These are phyloP conservation scores for Troides helena DNA, from an alignment of 2,888 invertebrate species.

Conservation along the genomic window DNA sequence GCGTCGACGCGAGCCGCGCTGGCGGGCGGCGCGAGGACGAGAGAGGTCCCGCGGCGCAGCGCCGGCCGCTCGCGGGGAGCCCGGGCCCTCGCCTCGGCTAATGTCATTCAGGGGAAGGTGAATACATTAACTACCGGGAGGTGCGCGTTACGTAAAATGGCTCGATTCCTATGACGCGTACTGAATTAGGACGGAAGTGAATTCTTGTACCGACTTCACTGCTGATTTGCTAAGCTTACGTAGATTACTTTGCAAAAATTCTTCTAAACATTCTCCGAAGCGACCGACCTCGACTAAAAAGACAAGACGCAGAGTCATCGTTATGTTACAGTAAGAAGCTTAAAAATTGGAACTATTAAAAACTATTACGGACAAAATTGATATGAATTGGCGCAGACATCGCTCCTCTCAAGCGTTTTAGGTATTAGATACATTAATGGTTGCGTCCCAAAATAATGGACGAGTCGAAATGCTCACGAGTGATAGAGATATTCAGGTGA, in stretches of 20 bases:
- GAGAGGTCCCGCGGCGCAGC: slow-evolving; percentile 32
- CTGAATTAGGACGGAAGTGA: slow-evolving; percentile 81
- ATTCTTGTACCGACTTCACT: slow-evolving; percentile 79
- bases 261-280: slow-evolving; percentile 67
- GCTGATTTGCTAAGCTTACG: slow-evolving; percentile 78
- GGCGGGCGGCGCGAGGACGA: slow-evolving; percentile 32
- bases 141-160: slow-evolving; percentile 80
- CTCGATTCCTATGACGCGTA: slow-evolving; percentile 79
- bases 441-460: slow-evolving; percentile 62
- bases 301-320: slow-evolving; percentile 58
- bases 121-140: slow-evolving; percentile 72
- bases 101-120: slow-evolving; percentile 73
- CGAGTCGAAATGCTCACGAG: slow-evolving; percentile 51
- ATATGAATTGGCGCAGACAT: slow-evolving; percentile 78
- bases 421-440: slow-evolving; percentile 68
- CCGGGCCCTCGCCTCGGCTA: slow-evolving; percentile 48
- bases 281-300: slow-evolving; percentile 58
- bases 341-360: slow-evolving; percentile 77
- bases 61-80: slow-evolving; percentile 43
- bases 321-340: slow-evolving; percentile 72
- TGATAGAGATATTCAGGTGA: slow-evolving; percentile 43
- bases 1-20: slow-evolving; percentile 28
- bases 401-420: slow-evolving; percentile 70
- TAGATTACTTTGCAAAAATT: slow-evolving; percentile 74
- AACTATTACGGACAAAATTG: slow-evolving; percentile 78